Conservation (phyloP, 1,140 invertebrate genomes). For the Ericerus pela region DNA sequence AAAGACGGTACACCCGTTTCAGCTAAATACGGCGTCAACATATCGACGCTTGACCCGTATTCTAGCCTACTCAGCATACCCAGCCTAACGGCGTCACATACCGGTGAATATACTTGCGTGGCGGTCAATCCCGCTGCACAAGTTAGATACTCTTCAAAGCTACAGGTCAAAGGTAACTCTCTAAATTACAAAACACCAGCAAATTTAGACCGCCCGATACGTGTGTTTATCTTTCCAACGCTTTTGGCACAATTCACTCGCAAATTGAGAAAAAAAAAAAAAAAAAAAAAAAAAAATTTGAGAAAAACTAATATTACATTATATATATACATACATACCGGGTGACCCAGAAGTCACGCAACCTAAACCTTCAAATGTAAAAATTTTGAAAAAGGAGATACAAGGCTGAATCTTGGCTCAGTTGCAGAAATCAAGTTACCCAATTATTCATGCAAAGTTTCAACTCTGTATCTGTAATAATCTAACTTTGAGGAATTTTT, state of each 20-base stretch:
- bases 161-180: conserved; percentile 66
- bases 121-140: conserved; percentile 61
- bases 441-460: too few relatives aligned
- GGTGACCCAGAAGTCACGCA: too few relatives aligned
- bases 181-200: conserved; percentile 5
- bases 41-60: conserved; percentile 55
- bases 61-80: conserved; percentile 62
- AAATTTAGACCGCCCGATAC: not conserved
- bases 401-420: too few relatives aligned
- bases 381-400: too few relatives aligned
- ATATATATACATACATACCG: too few relatives aligned
- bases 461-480: too few relatives aligned
- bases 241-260: conserved; percentile 12
- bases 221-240: not conserved
- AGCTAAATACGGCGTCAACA: conserved; percentile 36
- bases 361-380: too few relatives aligned
- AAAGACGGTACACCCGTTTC: conserved; percentile 52
- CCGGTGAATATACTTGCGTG: conserved; percentile 66
- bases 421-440: too few relatives aligned
- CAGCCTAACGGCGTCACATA: conserved; percentile 53
- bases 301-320: too few relatives aligned
- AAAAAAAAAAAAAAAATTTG: too few relatives aligned
- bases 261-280: too few relatives aligned
- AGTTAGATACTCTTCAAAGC: conserved; percentile 61
- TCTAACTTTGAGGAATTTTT: too few relatives aligned